Evolutionary conservation across 2,888 invertebrate genomes (phyloP).

Genomic region (Bellardia bayeri): DNA sequence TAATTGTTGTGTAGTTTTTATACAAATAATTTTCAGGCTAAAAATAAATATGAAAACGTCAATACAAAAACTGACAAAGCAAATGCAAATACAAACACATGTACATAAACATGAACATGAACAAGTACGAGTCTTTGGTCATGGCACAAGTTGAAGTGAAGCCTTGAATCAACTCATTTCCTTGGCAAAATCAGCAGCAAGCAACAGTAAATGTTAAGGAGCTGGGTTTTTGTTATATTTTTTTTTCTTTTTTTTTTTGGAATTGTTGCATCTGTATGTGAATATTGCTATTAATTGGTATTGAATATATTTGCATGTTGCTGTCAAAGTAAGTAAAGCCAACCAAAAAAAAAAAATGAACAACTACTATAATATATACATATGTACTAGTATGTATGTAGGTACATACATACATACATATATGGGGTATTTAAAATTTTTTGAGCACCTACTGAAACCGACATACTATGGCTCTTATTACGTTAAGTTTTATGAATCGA

Average conservation of each 20-base stretch:
- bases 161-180: slow-evolving; percentile 59
- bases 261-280: not conserved
- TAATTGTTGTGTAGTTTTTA: slow-evolving; percentile 55
- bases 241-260: not conserved
- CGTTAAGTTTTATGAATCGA: too few relatives aligned
- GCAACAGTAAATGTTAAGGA: not conserved
- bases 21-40: not conserved
- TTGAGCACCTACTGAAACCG: too few relatives aligned
- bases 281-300: slow-evolving; percentile 59
- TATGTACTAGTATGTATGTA: not conserved
- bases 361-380: not conserved
- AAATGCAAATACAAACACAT: not conserved
- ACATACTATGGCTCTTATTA: too few relatives aligned
- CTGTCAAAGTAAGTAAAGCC: slow-evolving; percentile 46
- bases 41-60: slow-evolving; percentile 8
- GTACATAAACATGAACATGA: too few relatives aligned
- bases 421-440: too few relatives aligned
- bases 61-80: slow-evolving; percentile 5
- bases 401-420: not conserved
- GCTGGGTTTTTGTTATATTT: not conserved
- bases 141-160: slow-evolving; percentile 17
- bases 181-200: slow-evolving; percentile 9
- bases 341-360: not conserved
- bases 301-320: slow-evolving; percentile 57
- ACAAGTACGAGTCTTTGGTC: not conserved